phyloP scores from a whole-genome alignment of 2,888 invertebrate species.

The Cataglyphis rosenhaueri region DNA sequence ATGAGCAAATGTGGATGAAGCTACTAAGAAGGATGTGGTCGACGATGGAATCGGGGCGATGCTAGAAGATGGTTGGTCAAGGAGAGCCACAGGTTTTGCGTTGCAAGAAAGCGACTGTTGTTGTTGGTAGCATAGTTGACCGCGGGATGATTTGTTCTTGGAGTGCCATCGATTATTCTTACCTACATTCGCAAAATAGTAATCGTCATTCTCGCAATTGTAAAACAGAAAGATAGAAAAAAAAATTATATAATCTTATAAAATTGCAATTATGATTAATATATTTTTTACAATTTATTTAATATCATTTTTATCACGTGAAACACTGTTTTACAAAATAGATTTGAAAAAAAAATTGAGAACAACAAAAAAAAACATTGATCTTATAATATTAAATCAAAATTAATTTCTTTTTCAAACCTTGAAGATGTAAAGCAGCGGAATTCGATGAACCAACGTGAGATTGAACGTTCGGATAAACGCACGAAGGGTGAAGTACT shows the following conservation, averaged over 20 bases:
- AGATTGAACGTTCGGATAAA: slow-evolving; percentile 77
- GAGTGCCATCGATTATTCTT: slow-evolving; percentile 78
- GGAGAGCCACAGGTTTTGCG: slow-evolving; percentile 76
- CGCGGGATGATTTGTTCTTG: slow-evolving; percentile 75
- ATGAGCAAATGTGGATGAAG: slow-evolving; percentile 77
- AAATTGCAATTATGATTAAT: not conserved
- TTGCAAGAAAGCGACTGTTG: slow-evolving; percentile 73
- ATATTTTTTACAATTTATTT: not conserved
- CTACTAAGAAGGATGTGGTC: slow-evolving; percentile 75
- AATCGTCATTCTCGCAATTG: slow-evolving; percentile 34
- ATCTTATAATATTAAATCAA: not conserved
- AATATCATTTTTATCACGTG: not conserved
- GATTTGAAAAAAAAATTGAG: not conserved
- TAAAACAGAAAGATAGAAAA: not conserved
- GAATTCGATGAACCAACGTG: slow-evolving; percentile 69
- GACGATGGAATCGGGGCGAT: slow-evolving; percentile 66
- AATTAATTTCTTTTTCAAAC: slow-evolving; percentile 74
- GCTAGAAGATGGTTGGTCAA: slow-evolving; percentile 74
- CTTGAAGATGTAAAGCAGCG: slow-evolving; percentile 74
- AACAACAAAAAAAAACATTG: not conserved
- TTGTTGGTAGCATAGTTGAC: slow-evolving; percentile 73
- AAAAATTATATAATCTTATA: not conserved
- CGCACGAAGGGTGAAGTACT: slow-evolving; percentile 75
- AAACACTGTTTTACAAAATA: not conserved
- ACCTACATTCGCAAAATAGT: slow-evolving; percentile 60